Evolutionary conservation across 2,888 invertebrate species (phyloP).

Genomic region (Melinopterus prodromus): DNA sequence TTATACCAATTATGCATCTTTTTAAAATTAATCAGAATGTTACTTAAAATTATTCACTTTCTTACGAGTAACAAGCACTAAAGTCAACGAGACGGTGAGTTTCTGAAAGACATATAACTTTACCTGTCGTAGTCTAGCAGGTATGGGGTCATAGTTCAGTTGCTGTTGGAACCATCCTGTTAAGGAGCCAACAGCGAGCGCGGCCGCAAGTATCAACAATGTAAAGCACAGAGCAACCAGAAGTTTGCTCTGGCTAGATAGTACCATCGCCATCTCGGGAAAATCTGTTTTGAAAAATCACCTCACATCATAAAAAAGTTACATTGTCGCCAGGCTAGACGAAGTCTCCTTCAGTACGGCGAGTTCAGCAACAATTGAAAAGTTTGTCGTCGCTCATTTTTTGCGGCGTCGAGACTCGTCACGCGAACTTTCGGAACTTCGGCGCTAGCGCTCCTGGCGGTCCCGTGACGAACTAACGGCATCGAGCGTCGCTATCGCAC

Average conservation of each 20-base stretch:
- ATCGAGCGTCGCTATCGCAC: slow-evolving; percentile 56
- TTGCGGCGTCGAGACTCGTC: slow-evolving; percentile 19
- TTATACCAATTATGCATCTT: no score
- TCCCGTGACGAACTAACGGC: slow-evolving; percentile 52
- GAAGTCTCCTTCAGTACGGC: slow-evolving; percentile 8
- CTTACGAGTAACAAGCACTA: slow-evolving; percentile 12
- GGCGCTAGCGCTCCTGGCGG: slow-evolving; percentile 52
- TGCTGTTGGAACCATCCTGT: slow-evolving; percentile 70
- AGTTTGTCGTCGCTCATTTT: not conserved
- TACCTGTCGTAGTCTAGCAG: slow-evolving; percentile 68
- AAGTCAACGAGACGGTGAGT: not conserved
- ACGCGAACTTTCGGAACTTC: slow-evolving; percentile 49
- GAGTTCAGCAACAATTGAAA: not conserved
- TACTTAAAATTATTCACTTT: not conserved
- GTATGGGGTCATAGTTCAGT: slow-evolving; percentile 63
- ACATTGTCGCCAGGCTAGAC: not conserved
- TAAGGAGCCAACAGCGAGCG: slow-evolving; percentile 66
- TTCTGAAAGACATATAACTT: slow-evolving; percentile 22
- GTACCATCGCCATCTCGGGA: slow-evolving; percentile 69
- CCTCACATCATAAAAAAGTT: slow-evolving; percentile 31
- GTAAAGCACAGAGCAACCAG: slow-evolving; percentile 67
- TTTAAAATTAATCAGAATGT: no score
- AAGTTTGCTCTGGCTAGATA: slow-evolving; percentile 69
- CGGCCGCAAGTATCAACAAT: slow-evolving; percentile 65
- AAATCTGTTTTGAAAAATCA: slow-evolving; percentile 25